Conservation (phyloP, 2,888 invertebrate species). For the Hydrotaea diabolus region DNA sequence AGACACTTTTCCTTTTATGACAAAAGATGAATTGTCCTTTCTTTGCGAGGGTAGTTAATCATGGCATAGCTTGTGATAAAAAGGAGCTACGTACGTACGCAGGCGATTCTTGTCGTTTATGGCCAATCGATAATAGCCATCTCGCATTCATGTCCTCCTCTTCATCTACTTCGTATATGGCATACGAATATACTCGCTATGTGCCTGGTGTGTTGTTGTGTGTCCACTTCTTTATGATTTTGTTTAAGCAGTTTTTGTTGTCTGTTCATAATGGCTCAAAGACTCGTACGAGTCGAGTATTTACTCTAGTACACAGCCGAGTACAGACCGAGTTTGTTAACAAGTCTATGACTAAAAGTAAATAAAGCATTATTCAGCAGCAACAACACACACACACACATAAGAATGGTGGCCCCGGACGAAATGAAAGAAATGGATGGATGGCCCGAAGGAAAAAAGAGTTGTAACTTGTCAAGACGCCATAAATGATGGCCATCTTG, state of each 20-base stretch:
- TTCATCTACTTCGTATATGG: not conserved
- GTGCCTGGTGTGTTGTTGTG: not conserved
- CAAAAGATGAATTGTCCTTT: constrained; percentile 2
- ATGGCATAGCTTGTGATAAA: constrained; percentile 20
- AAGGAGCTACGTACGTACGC: not conserved
- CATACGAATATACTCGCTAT: no score
- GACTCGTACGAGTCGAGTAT: constrained; percentile 5
- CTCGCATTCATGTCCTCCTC: not conserved
- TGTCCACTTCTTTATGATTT: not conserved
- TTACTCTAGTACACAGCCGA: not conserved
- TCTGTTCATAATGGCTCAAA: constrained; percentile 16
- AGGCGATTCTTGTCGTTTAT: constrained; percentile 37
- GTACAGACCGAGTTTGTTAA: constrained; percentile 13
- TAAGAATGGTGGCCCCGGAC: constrained; percentile 36
- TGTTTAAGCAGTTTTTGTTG: constrained; percentile 7
- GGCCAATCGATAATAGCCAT: constrained; percentile 21
- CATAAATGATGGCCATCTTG: constrained; percentile 67
- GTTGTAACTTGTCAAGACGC: constrained; percentile 62
- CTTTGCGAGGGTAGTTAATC: not conserved
- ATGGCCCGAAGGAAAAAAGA: constrained; percentile 27
- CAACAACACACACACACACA: not conserved
- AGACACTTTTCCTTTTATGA: not conserved
- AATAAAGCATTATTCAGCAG: constrained; percentile 30
- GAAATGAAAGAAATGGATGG: constrained; percentile 22
- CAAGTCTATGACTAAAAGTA: constrained; percentile 36